These are phyloP conservation scores for Coracias cyanogaster DNA, from an alignment of 2,797 vertebrate genomes.

Conservation along the genomic window DNA sequence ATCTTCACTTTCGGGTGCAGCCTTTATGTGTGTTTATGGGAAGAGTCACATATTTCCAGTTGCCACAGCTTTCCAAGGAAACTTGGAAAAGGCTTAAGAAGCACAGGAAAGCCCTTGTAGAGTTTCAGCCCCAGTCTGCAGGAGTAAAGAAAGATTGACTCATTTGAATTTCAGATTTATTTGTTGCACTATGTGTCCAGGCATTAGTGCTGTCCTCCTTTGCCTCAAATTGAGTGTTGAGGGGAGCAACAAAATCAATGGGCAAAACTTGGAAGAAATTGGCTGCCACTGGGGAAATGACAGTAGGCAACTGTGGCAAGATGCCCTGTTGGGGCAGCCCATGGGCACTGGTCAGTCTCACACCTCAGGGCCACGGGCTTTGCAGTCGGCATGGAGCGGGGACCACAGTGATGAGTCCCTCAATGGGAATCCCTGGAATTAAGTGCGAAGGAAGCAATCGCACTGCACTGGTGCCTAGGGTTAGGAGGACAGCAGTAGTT, in stretches of 20 bases:
- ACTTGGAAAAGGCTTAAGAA: not conserved
- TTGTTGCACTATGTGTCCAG: fast-evolving
- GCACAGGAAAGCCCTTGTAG: not conserved
- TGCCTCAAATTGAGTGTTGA: not conserved
- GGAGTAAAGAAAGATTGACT: not conserved
- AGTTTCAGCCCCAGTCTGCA: not conserved
- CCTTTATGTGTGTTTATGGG: not conserved
- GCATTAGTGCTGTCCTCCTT: not conserved
- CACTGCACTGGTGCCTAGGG: not conserved
- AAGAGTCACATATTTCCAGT: not conserved
- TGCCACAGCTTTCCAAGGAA: not conserved
- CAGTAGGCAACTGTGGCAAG: not conserved
- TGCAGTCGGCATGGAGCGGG: not conserved
- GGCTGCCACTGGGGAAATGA: not conserved
- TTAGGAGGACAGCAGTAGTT: not conserved
- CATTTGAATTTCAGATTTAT: not conserved
- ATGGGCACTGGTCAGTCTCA: not conserved
- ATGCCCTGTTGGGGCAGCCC: not conserved
- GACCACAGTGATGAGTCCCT: fast-evolving
- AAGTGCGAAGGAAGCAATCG: fast-evolving
- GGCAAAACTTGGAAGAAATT: not conserved
- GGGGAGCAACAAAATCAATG: not conserved
- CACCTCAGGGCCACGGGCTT: fast-evolving
- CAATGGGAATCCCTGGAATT: not conserved
- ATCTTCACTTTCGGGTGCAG: not conserved